Base-by-base conservation (phyloP, 2,797 vertebrate species). In the Sebastes nivosus region DNA sequence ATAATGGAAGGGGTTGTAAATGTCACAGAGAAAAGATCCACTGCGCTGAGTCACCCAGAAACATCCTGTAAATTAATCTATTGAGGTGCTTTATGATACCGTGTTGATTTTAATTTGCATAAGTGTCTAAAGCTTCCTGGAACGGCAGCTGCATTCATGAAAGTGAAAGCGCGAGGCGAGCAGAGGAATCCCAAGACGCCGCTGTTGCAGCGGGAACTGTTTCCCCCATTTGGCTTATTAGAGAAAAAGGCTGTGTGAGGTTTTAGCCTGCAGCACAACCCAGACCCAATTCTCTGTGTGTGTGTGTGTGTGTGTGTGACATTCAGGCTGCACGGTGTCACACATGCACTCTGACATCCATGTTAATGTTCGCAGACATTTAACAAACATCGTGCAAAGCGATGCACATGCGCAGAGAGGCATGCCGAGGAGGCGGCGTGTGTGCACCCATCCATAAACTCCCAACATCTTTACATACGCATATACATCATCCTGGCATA, bases 241-340 rank as follows among this genome's bases (percentile, higher is more conserved):
- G 76, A 88, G 67, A 84, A 88, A 46, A 90, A 84, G 74, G 55
- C 88, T 85, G 77, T 7, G 75, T 86, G 88, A 77, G 88, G 80
- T 86, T 91, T 92, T 93, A 82, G 86, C 90, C 92, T 70, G 88
- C 75, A 83, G 93, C 89, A 81, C 76, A 86, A 88, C 42, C 83
- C 88, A 94, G 91, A 93, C 92, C 92, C 89, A 94, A 82, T 93
- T 93, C 83, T 90, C 83, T 90, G 67, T 38, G 13, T 38, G 13
- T 38, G 69, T 38, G 12, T 36, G 12, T 42, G 38, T 46, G 42
- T 50, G 46, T 92, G 83, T 89, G 83, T 90, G 86, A 87, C 85
- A 85, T 92, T 92, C 85, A 87, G 81, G 81, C 90, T 50, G 86
- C 84, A 83, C 75, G 25, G 80, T 89, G 84, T 91, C 81, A 89